Percentiles rank a stretch among this genome's conserved stretches.
These are phyloP conservation scores for Cettia cetti DNA, from an alignment of 2,113 vertebrate genomes.

Conservation along the genomic window DNA sequence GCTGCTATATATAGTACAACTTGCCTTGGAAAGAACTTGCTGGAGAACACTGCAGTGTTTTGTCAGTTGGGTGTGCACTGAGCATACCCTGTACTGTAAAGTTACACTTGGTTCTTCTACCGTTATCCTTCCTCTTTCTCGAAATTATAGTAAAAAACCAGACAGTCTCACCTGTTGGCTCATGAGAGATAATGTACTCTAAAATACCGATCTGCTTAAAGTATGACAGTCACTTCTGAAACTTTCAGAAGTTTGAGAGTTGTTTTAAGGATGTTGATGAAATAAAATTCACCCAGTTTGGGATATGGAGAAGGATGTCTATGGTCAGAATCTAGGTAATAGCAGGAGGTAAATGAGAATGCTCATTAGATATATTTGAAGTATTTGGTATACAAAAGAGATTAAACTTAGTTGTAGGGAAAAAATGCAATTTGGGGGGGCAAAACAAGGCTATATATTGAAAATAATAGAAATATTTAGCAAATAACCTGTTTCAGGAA, in stretches of 20 bases:
- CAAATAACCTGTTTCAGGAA: background rate
- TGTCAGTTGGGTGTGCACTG: background rate
- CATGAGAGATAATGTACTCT: background rate
- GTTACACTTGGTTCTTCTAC: background rate
- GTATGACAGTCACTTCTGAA: background rate
- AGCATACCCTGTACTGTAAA: accelerated
- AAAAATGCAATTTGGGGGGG: accelerated
- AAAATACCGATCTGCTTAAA: background rate
- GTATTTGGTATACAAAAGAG: background rate
- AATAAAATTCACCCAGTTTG: background rate
- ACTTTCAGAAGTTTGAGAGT: background rate
- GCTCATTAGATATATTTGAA: background rate
- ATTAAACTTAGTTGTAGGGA: background rate
- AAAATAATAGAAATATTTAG: background rate
- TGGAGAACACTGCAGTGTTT: background rate
- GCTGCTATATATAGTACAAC: background rate
- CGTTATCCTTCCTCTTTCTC: background rate
- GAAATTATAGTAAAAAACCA: background rate
- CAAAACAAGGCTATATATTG: background rate
- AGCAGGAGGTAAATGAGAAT: background rate
- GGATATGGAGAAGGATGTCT: background rate
- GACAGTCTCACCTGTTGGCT: background rate
- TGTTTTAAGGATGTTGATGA: background rate
- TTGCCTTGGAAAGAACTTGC: background rate
- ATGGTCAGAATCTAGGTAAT: background rate